Base-by-base conservation (phyloP, 1,140 invertebrate species). In the Babylonia areolata region DNA sequence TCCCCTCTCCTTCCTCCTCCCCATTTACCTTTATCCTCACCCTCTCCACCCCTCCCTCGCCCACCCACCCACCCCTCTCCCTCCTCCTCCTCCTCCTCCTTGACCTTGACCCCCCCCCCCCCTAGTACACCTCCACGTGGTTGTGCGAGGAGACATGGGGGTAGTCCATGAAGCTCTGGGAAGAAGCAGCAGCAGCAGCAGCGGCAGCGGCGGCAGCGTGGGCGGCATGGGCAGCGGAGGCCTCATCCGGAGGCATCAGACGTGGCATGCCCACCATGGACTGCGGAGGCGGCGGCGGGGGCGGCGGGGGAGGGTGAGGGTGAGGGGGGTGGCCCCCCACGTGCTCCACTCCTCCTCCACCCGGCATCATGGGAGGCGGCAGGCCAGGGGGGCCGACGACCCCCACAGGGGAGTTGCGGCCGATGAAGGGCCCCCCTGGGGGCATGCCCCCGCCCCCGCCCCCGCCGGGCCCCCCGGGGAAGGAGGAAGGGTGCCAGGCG, bases 81-180 rank as follows among this genome's bases (percentile, higher is more conserved):
- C 33, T 9, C 9, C 37, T 6, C 31, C 33, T 20, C 73, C 73
- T 12, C 73, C 58, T 64, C 20, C 46, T 20, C 6, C 46, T 51
- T 6, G 20, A 51, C 46, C 46, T 51, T 51, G 9, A 75, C 2
- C 17, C 11, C 37, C 5, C 12, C 2, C 0, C 37, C 28, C 46
- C 12, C 71, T 71, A 94, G 84, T 93, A 94, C 37, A 93, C 93
- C 86, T 93, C 93, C 69, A 94, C 93, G 88, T 94, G 93, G 85
- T 91, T 93, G 86, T 92, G 93, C 46, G 85, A 91, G 81, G 91
- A 89, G 39, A 84, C 87, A 39, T 89, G 88, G 28, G 91, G 90
- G 78, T 92, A 93, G 84, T 93, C 92, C 39, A 90, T 87, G 89
- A 90, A 93, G 35, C 90, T 87, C 84, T 89, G 88, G 39, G 88